Base-by-base conservation (phyloP, 2,797 vertebrate species). In the Tinamus major region DNA sequence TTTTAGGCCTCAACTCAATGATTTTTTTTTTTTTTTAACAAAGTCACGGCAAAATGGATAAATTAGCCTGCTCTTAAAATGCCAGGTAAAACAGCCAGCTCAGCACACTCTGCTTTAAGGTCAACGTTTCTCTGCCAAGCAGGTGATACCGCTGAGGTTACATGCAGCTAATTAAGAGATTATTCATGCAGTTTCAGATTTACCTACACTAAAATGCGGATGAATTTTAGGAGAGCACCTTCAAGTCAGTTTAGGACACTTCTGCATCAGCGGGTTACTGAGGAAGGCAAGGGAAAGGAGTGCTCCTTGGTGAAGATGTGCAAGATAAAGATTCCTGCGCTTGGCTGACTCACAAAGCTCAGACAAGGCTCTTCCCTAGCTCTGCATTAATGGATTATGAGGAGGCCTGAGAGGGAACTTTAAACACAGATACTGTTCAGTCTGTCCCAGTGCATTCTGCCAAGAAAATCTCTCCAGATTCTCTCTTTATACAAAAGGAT, bases 21-120 rank as follows among this genome's bases (percentile, higher is more conserved):
- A 56, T 85, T 88, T 83, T 72, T 77, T 85, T 91, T 91, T 71
- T 74, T 85, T 91, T 51, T 14, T 31, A 46, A 91, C 88, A n/a
- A 92, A 96, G 78, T 33, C 79, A 77, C 48, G 61, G 91, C 70
- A 91, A 88, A 94, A 92, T 89, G 79, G 93, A 75, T 93, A 68
- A 95, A 85, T 27, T 72, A 82, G 46, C 71, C 92, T 94, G 80
- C 85, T 89, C 58, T 62, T 44, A 51, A 83, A 85, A 80, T 10
- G 15, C 89, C 93, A 92, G 93, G 83, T 94, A 24, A 90, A 96
- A 93, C 35, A 88, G 89, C 92, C 83, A 80, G 89, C 90, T 86
- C 82, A 91, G 94, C 89, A 91, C 87, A 79, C 90, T 93, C 79
- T 31, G 89, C 48, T 80, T 92, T 94, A 95, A 96, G 89, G 93